Percentiles rank a stretch among this genome's conserved stretches.
phyloP scores from a whole-genome alignment of 2,797 vertebrate species.

The Parambassis ranga region DNA sequence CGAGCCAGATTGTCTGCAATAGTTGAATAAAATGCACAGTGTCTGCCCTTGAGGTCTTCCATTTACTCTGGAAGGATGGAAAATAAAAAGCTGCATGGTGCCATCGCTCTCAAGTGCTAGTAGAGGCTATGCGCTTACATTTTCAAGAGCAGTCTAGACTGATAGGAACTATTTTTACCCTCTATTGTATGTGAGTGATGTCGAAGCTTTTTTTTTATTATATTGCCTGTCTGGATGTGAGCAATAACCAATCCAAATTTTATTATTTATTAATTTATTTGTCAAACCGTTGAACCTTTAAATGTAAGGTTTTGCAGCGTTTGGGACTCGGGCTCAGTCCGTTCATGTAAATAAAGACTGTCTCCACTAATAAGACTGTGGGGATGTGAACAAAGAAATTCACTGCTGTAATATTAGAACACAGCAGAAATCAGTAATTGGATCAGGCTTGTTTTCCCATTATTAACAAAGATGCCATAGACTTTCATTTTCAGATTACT shows the following conservation, averaged over 20 bases:
- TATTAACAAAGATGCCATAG: background rate
- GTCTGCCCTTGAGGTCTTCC: constrained; percentile 42
- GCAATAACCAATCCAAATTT: constrained; percentile 18
- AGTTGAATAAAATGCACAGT: constrained; percentile 46
- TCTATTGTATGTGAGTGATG: background rate
- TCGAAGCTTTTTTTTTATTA: constrained; percentile 1
- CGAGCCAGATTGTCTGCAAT: constrained; percentile 43
- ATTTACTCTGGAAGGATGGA: constrained; percentile 37
- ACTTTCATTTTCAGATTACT: background rate
- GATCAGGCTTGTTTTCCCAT: background rate
- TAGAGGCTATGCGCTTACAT: constrained; percentile 4
- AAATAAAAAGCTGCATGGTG: constrained; percentile 17
- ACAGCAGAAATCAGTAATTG: background rate
- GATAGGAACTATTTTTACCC: constrained; percentile 28
- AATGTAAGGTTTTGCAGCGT: constrained; percentile 3
- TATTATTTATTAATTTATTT: too few species aligned
- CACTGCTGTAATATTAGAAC: background rate
- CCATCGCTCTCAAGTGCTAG: constrained; percentile 5
- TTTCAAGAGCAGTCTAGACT: constrained; percentile 25
- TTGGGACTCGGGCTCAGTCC: constrained; percentile 17
- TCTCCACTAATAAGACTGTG: background rate
- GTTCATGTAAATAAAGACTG: background rate
- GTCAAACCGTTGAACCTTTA: background rate
- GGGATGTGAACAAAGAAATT: background rate
- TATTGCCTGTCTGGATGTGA: constrained; percentile 9